A percentile compares a stretch with the other conserved stretches of the same genome.
phyloP scores from a whole-genome alignment of 2,888 invertebrate genomes.

The Eudemis profundana region DNA sequence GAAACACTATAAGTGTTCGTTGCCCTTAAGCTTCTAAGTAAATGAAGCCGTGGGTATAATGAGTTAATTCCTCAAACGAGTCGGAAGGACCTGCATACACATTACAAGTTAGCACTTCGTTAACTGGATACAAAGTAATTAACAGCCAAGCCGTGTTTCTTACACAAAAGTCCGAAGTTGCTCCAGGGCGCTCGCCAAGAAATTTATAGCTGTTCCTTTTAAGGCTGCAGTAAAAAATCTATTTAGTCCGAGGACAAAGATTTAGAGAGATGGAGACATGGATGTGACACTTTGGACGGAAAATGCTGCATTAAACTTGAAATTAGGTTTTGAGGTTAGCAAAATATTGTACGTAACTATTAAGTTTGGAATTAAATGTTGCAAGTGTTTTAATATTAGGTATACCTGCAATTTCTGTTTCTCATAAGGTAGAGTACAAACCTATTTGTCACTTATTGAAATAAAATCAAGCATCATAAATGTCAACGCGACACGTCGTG shows the following conservation, averaged over 20 bases:
- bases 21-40: conserved; percentile 7
- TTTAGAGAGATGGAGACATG: conserved; percentile 44
- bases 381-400: no score
- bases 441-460: no score
- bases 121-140: conserved; percentile 76
- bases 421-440: no score
- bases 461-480: no score
- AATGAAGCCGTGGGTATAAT: conserved; percentile 27
- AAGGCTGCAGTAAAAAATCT: conserved; percentile 59
- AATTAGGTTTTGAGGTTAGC: background rate
- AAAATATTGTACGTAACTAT: no score
- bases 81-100: conserved; percentile 59
- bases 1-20: background rate
- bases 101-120: conserved; percentile 72
- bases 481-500: no score
- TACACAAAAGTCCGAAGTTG: conserved; percentile 57
- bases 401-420: no score
- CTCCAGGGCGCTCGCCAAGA: conserved; percentile 53
- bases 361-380: no score
- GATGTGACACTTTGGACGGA: conserved; percentile 11
- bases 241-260: conserved; percentile 58
- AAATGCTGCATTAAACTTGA: background rate
- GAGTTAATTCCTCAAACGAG: conserved; percentile 56
- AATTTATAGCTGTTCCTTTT: conserved; percentile 69
- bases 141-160: conserved; percentile 64